Percentiles rank a stretch among this genome's conserved stretches.
phyloP scores from a whole-genome alignment of 2,797 vertebrate species.

The Alauda arvensis region DNA sequence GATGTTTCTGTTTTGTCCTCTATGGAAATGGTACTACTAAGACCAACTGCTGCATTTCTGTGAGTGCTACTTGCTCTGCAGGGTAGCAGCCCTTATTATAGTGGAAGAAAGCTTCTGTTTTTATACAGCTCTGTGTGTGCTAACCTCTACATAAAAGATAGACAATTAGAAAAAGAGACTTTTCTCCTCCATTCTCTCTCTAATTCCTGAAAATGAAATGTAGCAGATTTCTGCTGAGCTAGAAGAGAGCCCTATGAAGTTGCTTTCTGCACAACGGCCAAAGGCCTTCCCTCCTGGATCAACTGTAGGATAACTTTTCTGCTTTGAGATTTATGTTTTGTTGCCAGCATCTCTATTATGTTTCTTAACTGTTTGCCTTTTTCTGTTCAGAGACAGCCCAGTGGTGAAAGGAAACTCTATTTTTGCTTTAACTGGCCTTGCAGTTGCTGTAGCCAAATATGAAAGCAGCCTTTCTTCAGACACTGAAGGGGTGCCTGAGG shows the following conservation, averaged over 20 bases:
- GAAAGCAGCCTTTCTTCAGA: slow-evolving; percentile 86
- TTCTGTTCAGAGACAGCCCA: slow-evolving; percentile 84
- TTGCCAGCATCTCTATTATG: neutral
- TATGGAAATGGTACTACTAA: neutral
- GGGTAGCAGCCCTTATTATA: neutral
- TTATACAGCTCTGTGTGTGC: neutral
- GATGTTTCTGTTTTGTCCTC: neutral
- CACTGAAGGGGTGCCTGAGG: slow-evolving; percentile 73
- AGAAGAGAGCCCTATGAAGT: neutral
- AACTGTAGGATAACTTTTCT: neutral
- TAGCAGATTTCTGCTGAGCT: neutral
- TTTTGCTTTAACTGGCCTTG: slow-evolving; percentile 87
- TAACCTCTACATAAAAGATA: neutral
- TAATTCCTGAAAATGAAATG: neutral
- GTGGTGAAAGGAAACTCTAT: slow-evolving; percentile 94
- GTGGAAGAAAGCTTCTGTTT: neutral
- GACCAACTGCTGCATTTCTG: neutral
- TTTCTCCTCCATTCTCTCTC: neutral
- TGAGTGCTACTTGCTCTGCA: neutral
- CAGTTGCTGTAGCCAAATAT: slow-evolving; percentile 82
- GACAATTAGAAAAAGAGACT: neutral
- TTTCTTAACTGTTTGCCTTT: neutral
- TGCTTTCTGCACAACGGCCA: neutral
- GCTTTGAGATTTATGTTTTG: neutral
- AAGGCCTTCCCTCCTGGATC: neutral